phyloP scores from a whole-genome alignment of 2,113 vertebrate genomes.

The Climacteris rufus region DNA sequence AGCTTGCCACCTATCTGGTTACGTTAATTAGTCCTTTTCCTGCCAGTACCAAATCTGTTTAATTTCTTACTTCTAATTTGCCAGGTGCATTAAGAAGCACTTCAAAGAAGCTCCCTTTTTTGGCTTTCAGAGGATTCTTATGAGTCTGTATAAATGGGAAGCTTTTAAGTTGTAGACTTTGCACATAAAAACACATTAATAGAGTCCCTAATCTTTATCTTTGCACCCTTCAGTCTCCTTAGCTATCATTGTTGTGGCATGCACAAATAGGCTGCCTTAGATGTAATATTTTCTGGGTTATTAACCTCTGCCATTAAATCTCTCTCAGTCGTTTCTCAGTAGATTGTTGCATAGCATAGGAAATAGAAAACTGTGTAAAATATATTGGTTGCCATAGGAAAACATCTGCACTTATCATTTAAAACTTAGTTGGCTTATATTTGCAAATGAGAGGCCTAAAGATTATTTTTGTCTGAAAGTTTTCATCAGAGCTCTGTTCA shows the following conservation, averaged over 20 bases:
- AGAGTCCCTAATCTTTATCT: not conserved
- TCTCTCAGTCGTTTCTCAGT: not conserved
- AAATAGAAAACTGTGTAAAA: not conserved
- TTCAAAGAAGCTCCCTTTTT: not conserved
- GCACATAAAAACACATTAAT: not conserved
- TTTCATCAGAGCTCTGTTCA: not conserved
- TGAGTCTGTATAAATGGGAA: not conserved
- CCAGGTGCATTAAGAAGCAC: not conserved
- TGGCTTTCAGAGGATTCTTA: conserved; percentile 5
- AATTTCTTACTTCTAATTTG: not conserved
- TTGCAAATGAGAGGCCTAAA: not conserved
- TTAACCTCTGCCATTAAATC: not conserved
- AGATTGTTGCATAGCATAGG: not conserved
- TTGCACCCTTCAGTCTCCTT: not conserved
- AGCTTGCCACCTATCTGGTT: not conserved
- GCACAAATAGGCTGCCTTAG: not conserved
- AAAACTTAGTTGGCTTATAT: not conserved
- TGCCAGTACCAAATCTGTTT: not conserved
- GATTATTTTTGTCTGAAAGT: not conserved
- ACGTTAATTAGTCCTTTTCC: not conserved
- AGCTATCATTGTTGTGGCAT: not conserved
- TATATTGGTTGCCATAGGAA: not conserved
- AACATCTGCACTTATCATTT: not conserved
- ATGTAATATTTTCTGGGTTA: not conserved
- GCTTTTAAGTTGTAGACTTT: not conserved